These are phyloP conservation scores for Cheilosia scutellata DNA, from an alignment of 2,888 invertebrate species.

Conservation along the genomic window DNA sequence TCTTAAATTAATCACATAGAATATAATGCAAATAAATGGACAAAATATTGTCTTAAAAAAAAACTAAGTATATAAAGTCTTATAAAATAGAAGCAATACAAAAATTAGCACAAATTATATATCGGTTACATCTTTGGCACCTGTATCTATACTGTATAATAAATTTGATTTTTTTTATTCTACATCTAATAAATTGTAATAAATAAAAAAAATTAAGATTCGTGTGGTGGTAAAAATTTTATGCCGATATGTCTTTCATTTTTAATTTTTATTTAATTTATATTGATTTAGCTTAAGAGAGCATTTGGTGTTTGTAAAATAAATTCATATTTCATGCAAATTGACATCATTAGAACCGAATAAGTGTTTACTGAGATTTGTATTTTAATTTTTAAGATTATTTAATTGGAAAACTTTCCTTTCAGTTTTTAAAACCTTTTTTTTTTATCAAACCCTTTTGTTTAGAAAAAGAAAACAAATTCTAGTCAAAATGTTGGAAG, in stretches of 20 bases:
- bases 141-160: conserved; percentile 40
- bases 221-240: not conserved
- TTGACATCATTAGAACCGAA: conserved; percentile 62
- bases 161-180: conserved; percentile 13
- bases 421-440: not conserved
- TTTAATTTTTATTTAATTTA: conserved; percentile 16
- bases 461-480: conserved; percentile 46
- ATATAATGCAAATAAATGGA: not conserved
- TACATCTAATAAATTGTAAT: conserved; percentile 24
- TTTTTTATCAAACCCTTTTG: conserved; percentile 28
- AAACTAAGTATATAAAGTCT: conserved; percentile 33
- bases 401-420: conserved; percentile 6
- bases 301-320: conserved; percentile 48
- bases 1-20: conserved; percentile 44
- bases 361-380: conserved; percentile 4
- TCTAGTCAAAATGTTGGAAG: conserved; percentile 64
- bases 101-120: conserved; percentile 35
- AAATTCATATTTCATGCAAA: conserved; percentile 60
- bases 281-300: conserved; percentile 28
- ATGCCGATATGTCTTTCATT: conserved; percentile 63
- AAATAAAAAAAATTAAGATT: conserved; percentile 3
- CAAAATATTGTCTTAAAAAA: conserved; percentile 14
- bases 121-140: conserved; percentile 69
- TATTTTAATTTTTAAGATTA: conserved; percentile 6
- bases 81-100: conserved; percentile 41